Evolutionary conservation across 2,888 invertebrate genomes (phyloP).

Genomic region (Sipunculus nudus): DNA sequence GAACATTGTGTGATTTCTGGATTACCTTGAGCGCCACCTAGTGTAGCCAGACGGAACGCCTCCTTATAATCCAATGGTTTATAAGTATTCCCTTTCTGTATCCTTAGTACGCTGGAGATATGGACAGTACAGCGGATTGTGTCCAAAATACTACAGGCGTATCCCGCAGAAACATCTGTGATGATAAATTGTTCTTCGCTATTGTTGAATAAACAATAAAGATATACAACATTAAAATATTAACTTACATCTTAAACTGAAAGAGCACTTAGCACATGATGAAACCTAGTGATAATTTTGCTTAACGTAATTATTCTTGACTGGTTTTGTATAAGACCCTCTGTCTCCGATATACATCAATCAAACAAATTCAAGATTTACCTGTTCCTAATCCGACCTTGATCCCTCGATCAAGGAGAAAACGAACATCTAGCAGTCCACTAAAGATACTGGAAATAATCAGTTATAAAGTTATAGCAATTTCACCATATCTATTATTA

Average conservation of each 20-base stretch:
- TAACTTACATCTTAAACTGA: too few relatives aligned
- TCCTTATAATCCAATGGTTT: slow-evolving; percentile 77
- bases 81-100: slow-evolving; percentile 52
- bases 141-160: slow-evolving; percentile 79
- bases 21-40: slow-evolving; percentile 84
- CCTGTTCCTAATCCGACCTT: slow-evolving; percentile 88
- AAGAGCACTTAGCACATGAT: too few relatives aligned
- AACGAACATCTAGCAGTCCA: slow-evolving; percentile 81
- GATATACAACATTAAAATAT: slow-evolving; percentile 10
- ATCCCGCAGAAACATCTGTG: slow-evolving; percentile 88
- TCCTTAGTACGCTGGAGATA: slow-evolving; percentile 73
- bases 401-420: slow-evolving; percentile 73
- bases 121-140: slow-evolving; percentile 79
- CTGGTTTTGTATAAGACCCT: too few relatives aligned
- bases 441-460: slow-evolving; percentile 74
- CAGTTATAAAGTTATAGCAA: too few relatives aligned
- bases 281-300: too few relatives aligned
- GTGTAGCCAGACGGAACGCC: slow-evolving; percentile 84
- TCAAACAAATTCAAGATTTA: too few relatives aligned
- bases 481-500: too few relatives aligned
- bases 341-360: too few relatives aligned
- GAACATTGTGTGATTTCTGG: too few relatives aligned
- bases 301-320: too few relatives aligned
- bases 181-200: too few relatives aligned
- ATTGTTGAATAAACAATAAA: too few relatives aligned